Evolutionary conservation across 2,797 vertebrate genomes (phyloP).

Genomic region (Sardinella longiceps): DNA sequence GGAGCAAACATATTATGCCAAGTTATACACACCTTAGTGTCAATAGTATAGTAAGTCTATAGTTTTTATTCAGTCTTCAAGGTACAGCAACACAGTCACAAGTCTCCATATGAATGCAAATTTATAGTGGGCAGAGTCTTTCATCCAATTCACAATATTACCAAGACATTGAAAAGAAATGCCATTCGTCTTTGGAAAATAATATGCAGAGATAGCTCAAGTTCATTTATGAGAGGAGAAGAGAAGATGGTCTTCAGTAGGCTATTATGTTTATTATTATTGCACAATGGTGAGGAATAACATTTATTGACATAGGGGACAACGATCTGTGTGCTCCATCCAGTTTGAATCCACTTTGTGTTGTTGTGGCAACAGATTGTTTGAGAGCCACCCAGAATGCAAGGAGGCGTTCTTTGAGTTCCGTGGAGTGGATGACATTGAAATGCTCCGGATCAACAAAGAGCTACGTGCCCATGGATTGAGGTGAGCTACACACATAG

Average conservation of each 20-base stretch:
- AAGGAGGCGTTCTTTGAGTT: slow-evolving; percentile 60
- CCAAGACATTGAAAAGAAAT: not conserved
- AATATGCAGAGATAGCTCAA: not conserved
- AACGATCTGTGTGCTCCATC: not conserved
- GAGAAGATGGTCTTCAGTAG: not conserved
- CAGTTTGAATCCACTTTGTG: not conserved
- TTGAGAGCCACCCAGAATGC: slow-evolving; percentile 60
- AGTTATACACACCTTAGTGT: not conserved
- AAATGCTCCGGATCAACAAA: slow-evolving; percentile 53
- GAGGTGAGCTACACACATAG: not conserved
- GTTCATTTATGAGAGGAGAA: not conserved
- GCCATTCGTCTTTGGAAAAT: not conserved
- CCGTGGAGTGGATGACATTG: slow-evolving; percentile 52
- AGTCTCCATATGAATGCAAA: too few species aligned
- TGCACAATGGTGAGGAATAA: not conserved
- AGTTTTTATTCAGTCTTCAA: not conserved
- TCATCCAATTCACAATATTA: not conserved
- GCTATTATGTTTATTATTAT: not conserved
- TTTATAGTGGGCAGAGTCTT: not conserved
- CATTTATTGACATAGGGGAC: not conserved
- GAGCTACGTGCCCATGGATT: slow-evolving; percentile 47
- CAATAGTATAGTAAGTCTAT: not conserved
- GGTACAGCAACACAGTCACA: not conserved
- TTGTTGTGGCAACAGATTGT: slow-evolving; percentile 49
- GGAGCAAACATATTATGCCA: not conserved